Base-by-base conservation (phyloP, 2,888 invertebrate genomes). In the Sussaba pulchella region DNA sequence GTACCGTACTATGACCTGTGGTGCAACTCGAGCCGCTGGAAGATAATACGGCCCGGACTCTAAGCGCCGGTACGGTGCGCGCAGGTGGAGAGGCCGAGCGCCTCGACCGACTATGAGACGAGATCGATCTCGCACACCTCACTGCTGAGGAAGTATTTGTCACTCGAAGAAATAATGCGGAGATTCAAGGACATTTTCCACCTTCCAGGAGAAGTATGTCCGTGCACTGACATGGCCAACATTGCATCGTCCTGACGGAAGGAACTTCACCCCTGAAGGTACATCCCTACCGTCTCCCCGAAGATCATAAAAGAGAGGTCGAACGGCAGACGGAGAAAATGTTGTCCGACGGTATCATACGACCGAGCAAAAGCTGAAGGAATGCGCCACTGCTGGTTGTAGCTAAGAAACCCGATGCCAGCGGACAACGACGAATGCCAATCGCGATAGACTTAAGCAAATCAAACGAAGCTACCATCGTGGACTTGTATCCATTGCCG, bases 331-430 rank as follows among this genome's bases (percentile, higher is more conserved):
- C 39, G 9, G 9, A 36, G 5, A 9, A 57, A 45, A 70, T 70
- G 57, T 19, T 70, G 1, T n/a, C 41, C 3, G 57, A 70, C 4
- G 57, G 31, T 17, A 59, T 59, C 1, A 45, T 57, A 0, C 17
- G 57, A 4, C 70, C 59, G 14, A 47, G 70, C n/a, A n/a, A 24
- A 8, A 64, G 64, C 19, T 71, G 45, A 36, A 71, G 57, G 70
- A 70, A 69, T 17, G 54, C 63, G 1, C 78, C 78, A 8, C 26
- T 69, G 39, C 61, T 59, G 41, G 50, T 72, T 12, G 63, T 57
- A 10, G 61, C 64, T 9, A 69, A 69, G 66, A 76, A 70, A 19
- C 31, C 63, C 6, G 69, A 70, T 47, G 69, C 52, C 2, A 52
- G 41, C 1, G 52, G 52, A 12, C 39, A 69, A 41, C 4, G 4